phyloP scores from a whole-genome alignment of 2,888 invertebrate genomes.

The Criorhina ranunculi region DNA sequence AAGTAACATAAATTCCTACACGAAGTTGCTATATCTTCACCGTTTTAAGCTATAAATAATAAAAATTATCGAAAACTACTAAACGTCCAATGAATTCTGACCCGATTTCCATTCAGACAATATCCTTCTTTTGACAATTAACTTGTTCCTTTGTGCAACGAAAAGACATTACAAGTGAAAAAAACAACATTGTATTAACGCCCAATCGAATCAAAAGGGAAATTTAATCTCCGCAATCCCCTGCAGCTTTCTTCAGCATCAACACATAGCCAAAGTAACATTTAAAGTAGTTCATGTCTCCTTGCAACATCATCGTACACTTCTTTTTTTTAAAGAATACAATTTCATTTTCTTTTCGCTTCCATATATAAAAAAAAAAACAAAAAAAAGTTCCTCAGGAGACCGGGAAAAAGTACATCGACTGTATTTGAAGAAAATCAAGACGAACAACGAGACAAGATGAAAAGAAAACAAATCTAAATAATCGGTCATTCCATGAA shows the following conservation, averaged over 20 bases:
- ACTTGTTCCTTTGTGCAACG: constrained; percentile 5
- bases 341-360: constrained; percentile 75
- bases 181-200: constrained; percentile 12
- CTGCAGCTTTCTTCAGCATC: constrained; percentile 67
- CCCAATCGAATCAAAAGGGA: constrained; percentile 67
- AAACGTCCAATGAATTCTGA: constrained; percentile 11
- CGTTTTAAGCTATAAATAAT: neutral
- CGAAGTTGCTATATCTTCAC: neutral
- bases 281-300: constrained; percentile 72
- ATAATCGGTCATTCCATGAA: constrained; percentile 49
- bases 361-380: constrained; percentile 32
- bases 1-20: neutral
- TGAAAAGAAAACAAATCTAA: constrained; percentile 41
- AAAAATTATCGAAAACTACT: constrained; percentile 9
- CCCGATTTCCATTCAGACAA: constrained; percentile 44
- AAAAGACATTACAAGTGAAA: neutral
- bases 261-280: constrained; percentile 50
- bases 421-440: constrained; percentile 58
- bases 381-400: constrained; percentile 30
- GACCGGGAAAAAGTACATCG: constrained; percentile 64
- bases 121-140: constrained; percentile 37
- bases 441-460: constrained; percentile 25
- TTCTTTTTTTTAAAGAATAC: constrained; percentile 30
- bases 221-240: constrained; percentile 54
- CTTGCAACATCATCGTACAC: constrained; percentile 52